Conservation (phyloP, 30 jellyfish, hydroid and myxozoan species). For the Pelagia noctiluca region DNA sequence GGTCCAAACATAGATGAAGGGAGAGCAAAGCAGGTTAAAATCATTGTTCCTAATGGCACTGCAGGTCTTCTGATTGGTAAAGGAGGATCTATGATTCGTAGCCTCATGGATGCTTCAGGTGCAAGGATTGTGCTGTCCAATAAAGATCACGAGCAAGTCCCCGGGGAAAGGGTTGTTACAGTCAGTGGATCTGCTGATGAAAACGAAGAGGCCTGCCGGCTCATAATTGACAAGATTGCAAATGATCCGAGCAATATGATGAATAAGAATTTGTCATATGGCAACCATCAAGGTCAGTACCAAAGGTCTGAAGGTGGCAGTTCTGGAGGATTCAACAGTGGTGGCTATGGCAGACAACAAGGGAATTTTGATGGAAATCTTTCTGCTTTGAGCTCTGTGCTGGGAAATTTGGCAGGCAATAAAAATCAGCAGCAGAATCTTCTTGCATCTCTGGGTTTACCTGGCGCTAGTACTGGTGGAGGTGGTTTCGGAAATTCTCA, state of each 20-base stretch:
- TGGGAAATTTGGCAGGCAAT: slow-evolving; percentile 82
- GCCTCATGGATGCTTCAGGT: slow-evolving; percentile 89
- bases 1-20: slow-evolving; percentile 57
- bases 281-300: slow-evolving; percentile 35
- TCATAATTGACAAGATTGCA: slow-evolving; percentile 79
- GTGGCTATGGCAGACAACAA: slow-evolving; percentile 13
- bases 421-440: slow-evolving; percentile 70
- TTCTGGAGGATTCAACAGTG: slow-evolving; percentile 18
- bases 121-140: slow-evolving; percentile 88
- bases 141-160: slow-evolving; percentile 94
- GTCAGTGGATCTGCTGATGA: slow-evolving; percentile 87
- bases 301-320: slow-evolving; percentile 24
- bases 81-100: slow-evolving; percentile 92
- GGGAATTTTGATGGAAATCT: slow-evolving; percentile 60
- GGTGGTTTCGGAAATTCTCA: slow-evolving; percentile 39
- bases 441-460: slow-evolving; percentile 59
- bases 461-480: slow-evolving; percentile 67
- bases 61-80: slow-evolving; percentile 98
- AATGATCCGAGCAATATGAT: slow-evolving; percentile 94
- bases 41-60: slow-evolving; percentile 96
- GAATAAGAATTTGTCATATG: slow-evolving; percentile 80
- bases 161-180: slow-evolving; percentile 96
- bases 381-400: slow-evolving; percentile 77
- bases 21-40: slow-evolving; percentile 77
- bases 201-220: slow-evolving; percentile 91